Conservation (phyloP, 1,140 invertebrate species). For the Atta cephalotes region DNA sequence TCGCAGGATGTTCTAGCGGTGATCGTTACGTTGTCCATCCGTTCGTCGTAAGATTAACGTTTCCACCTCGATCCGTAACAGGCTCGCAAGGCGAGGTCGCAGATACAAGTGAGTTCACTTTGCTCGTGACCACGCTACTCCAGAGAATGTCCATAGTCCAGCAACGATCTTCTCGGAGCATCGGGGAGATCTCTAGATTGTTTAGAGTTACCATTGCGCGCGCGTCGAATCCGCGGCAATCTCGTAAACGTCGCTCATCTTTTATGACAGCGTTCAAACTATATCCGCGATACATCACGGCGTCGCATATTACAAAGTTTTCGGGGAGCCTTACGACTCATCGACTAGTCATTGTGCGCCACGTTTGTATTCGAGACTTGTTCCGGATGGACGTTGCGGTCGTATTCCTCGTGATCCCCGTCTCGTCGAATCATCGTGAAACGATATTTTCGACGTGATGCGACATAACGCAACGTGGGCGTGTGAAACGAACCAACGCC, state of each 20-base stretch:
- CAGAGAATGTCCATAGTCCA: neutral
- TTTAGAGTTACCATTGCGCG: conserved; percentile 52
- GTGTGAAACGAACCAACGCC: neutral
- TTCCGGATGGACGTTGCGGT: neutral
- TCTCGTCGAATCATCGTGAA: conserved; percentile 25
- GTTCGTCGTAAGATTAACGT: conserved; percentile 33
- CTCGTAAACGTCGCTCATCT: conserved; percentile 71
- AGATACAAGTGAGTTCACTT: conserved; percentile 20
- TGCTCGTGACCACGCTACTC: neutral
- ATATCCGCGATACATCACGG: conserved; percentile 49
- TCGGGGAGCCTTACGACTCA: conserved; percentile 14
- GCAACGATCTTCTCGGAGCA: neutral
- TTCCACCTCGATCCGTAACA: neutral
- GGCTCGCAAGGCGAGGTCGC: neutral
- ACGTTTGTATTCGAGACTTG: neutral
- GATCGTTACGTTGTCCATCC: conserved; percentile 23
- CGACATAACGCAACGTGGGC: neutral
- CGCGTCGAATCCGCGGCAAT: conserved; percentile 47
- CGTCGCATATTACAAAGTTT: conserved; percentile 51
- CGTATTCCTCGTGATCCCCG: neutral
- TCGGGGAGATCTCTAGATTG: conserved; percentile 14
- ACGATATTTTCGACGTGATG: neutral
- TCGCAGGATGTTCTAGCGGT: neutral
- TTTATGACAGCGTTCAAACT: conserved; percentile 68
- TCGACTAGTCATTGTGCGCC: conserved; percentile 15